Conservation (phyloP, 2,888 invertebrate species). For the Carabus problematicus region DNA sequence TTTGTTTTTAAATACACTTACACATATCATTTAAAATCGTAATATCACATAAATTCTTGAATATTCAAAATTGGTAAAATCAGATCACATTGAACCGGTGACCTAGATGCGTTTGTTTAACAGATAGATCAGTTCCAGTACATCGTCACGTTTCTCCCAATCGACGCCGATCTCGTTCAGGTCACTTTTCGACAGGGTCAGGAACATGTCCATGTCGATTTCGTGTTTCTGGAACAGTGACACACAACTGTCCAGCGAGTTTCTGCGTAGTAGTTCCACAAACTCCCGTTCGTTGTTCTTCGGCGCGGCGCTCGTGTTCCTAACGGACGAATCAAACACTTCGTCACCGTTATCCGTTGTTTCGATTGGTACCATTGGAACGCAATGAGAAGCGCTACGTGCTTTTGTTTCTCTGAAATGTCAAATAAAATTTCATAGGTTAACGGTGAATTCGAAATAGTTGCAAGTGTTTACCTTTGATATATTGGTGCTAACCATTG, state of each 20-base stretch:
- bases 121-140: conserved; percentile 27
- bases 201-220: conserved; percentile 34
- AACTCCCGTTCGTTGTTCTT: conserved; percentile 15
- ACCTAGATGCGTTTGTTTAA: not conserved
- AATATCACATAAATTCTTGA: conserved; percentile 26
- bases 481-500: conserved; percentile 3
- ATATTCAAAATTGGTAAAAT: conserved; percentile 16
- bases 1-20: conserved; percentile 23
- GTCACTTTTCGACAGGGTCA: conserved; percentile 26
- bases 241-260: conserved; percentile 30
- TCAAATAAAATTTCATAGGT: conserved; percentile 1
- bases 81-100: not conserved
- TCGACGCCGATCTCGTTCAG: conserved; percentile 23
- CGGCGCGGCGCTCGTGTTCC: not conserved
- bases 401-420: conserved; percentile 9
- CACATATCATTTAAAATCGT: conserved; percentile 22
- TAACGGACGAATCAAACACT: conserved; percentile 9
- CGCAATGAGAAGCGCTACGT: conserved; percentile 9
- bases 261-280: conserved; percentile 11
- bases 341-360: conserved; percentile 2
- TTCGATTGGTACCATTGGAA: not conserved
- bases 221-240: conserved; percentile 35
- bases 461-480: not conserved
- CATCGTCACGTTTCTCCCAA: conserved; percentile 29
- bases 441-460: not conserved